phyloP scores from a whole-genome alignment of 2,888 invertebrate genomes.

The Tuta absoluta region DNA sequence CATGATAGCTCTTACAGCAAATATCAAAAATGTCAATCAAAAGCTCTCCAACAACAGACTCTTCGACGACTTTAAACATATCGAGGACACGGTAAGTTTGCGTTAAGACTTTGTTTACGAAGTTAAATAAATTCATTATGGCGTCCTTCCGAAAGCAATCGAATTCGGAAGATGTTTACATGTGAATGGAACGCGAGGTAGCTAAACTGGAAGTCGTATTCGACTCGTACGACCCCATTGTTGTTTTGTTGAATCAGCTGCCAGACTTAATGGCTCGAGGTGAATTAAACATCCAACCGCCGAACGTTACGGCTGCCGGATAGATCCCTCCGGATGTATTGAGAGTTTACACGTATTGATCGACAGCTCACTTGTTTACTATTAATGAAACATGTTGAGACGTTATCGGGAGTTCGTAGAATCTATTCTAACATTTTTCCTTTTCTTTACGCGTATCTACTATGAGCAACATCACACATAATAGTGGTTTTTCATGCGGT shows the following conservation, averaged over 20 bases:
- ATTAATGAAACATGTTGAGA: background rate
- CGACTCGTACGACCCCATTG: constrained; percentile 20
- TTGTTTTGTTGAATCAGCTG: constrained; percentile 32
- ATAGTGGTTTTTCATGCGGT: no score
- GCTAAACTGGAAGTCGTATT: constrained; percentile 24
- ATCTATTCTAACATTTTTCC: background rate
- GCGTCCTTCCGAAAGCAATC: constrained; percentile 19
- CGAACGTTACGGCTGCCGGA: background rate
- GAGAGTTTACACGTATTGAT: constrained; percentile 7
- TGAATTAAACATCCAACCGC: constrained; percentile 24
- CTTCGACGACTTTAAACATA: constrained; percentile 61
- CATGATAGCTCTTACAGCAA: constrained; percentile 63
- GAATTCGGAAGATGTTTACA: constrained; percentile 29
- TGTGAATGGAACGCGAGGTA: constrained; percentile 24
- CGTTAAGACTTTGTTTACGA: background rate
- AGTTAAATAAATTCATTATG: background rate
- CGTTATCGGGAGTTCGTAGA: background rate
- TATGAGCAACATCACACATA: background rate
- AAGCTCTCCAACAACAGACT: constrained; percentile 63
- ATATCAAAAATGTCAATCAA: constrained; percentile 62
- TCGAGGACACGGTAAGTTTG: constrained; percentile 71
- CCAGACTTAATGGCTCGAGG: constrained; percentile 22
- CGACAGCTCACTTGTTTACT: background rate
- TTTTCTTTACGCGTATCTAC: background rate
- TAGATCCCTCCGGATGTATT: constrained; percentile 3